Conservation (phyloP, 2,113 vertebrate genomes). For the Gallinago paraguaiae region DNA sequence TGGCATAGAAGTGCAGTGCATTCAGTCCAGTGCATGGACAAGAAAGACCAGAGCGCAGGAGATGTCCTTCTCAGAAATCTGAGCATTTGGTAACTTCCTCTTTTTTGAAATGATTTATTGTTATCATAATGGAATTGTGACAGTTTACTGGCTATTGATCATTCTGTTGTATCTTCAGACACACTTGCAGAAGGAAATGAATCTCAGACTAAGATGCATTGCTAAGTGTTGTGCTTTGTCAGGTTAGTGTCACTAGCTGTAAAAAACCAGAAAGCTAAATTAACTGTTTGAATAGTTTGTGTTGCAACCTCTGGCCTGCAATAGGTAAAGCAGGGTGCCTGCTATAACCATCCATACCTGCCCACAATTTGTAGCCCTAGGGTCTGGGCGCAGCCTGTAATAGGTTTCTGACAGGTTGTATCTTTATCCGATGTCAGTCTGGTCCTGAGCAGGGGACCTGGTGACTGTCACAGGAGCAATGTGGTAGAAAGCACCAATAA, state of each 20-base stretch:
- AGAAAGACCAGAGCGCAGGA: not conserved
- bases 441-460: not conserved
- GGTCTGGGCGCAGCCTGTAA: not conserved
- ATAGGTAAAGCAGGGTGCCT: not conserved
- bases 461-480: not conserved
- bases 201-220: not conserved
- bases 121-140: not conserved
- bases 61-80: not conserved
- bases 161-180: not conserved
- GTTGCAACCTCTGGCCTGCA: not conserved
- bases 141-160: not conserved
- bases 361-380: fast-evolving
- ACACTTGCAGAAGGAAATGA: not conserved
- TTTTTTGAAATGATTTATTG: not conserved
- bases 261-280: not conserved
- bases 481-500: not conserved
- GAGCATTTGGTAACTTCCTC: not conserved
- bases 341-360: not conserved
- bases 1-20: not conserved
- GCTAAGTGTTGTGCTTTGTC: not conserved
- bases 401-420: not conserved
- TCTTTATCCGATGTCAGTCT: not conserved
- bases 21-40: not conserved
- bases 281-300: not conserved
- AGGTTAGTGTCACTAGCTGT: not conserved